Evolutionary conservation across 2,888 invertebrate species (phyloP), one percentile per base, ranked within the genome.

Genomic region (Polydesmus complanatus): DNA sequence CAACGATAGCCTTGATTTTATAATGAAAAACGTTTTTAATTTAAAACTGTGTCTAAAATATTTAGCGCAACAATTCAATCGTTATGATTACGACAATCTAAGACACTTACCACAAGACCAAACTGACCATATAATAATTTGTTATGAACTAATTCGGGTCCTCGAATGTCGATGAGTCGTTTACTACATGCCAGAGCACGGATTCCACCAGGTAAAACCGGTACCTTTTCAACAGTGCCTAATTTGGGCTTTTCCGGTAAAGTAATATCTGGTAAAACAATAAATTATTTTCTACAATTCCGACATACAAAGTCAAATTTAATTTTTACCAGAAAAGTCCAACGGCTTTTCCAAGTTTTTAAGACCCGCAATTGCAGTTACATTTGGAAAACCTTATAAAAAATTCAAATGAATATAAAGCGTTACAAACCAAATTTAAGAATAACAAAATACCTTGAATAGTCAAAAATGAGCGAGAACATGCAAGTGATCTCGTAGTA

Each of bases 41-140:
- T 23, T 66, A 64, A 19, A 65, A 65, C n/a, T n/a, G n/a, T n/a
- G n/a, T n/a, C n/a, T n/a, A n/a, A n/a, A n/a, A n/a, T n/a, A n/a
- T n/a, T n/a, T n/a, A n/a, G n/a, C n/a, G n/a, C n/a, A n/a, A n/a
- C n/a, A n/a, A n/a, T n/a, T n/a, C n/a, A n/a, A n/a, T n/a, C n/a
- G n/a, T n/a, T n/a, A n/a, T n/a, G n/a, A n/a, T n/a, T n/a, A n/a
- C n/a, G n/a, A n/a, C n/a, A n/a, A n/a, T n/a, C n/a, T n/a, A n/a
- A n/a, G n/a, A n/a, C n/a, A n/a, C n/a, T 77, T 77, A 92, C 92
- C 74, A 94, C 79, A 65, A 98, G 84, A 52, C 94, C 98, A 79
- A 83, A 98, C 70, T 99, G 96, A 70, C 88, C 85, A 69, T 95
- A 85, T 63, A 90, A 79, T 14, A 98, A 76, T 58, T 81, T 80